Percentiles rank a stretch among this genome's conserved stretches.
phyloP scores from a whole-genome alignment of 1,140 invertebrate species.

The Pachyrhynchus sulphureomaculatus region DNA sequence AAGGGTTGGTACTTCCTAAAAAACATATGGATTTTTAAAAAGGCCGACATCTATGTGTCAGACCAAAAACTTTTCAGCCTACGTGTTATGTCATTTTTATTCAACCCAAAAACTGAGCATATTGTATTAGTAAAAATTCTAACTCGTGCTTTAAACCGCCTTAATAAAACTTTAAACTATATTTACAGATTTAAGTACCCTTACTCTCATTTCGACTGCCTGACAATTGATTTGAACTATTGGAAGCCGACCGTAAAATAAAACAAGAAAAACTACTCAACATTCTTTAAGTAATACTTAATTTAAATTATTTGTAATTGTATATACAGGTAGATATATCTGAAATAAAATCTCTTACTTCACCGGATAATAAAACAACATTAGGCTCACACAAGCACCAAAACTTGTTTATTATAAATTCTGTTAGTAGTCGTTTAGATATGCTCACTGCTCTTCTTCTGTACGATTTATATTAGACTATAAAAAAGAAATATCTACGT shows the following conservation, averaged over 20 bases:
- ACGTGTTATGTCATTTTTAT: no score
- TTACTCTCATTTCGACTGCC: slow-evolving; percentile 10
- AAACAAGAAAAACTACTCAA: slow-evolving; percentile 28
- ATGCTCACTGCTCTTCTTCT: slow-evolving; percentile 21
- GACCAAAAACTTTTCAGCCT: no score
- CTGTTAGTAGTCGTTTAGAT: slow-evolving; percentile 26
- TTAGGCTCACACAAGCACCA: slow-evolving; percentile 29
- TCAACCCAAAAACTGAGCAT: no score
- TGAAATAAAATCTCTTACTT: slow-evolving; percentile 28
- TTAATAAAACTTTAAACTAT: no score
- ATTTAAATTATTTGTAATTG: slow-evolving; percentile 34
- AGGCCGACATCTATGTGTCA: no score
- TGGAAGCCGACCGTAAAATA: slow-evolving; percentile 11
- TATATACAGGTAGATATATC: slow-evolving; percentile 26
- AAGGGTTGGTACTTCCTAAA: no score
- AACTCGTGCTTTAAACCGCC: no score
- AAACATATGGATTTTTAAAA: no score
- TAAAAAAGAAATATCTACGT: not conserved
- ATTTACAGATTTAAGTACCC: slow-evolving; percentile 12
- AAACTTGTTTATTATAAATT: slow-evolving; percentile 30
- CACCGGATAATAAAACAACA: slow-evolving; percentile 26
- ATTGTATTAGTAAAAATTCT: no score
- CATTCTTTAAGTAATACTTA: slow-evolving; percentile 25
- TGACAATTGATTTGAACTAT: slow-evolving; percentile 24
- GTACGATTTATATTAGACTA: not conserved